Conservation (phyloP, 2,113 vertebrate genomes). For the Emydocephalus ijimae region DNA sequence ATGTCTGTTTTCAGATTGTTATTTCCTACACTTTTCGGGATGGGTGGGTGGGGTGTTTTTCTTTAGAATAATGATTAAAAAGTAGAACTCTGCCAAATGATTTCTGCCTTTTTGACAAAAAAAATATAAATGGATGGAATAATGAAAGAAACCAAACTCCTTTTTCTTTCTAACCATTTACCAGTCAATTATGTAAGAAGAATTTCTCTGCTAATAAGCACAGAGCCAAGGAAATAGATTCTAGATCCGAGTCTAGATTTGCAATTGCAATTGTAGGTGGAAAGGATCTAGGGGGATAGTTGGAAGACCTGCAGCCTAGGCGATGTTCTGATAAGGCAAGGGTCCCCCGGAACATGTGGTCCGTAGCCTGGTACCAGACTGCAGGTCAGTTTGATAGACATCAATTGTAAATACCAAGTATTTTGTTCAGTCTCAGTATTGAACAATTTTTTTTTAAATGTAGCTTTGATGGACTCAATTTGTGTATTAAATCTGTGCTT, state of each 20-base stretch:
- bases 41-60: background rate
- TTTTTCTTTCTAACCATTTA: background rate
- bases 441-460: background rate
- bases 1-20: background rate
- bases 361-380: background rate
- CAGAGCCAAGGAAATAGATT: background rate
- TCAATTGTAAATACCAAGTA: background rate
- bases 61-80: background rate
- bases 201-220: background rate
- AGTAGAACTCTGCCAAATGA: background rate
- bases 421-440: background rate
- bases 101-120: background rate
- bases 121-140: background rate
- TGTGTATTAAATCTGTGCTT: background rate
- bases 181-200: background rate
- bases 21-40: background rate
- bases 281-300: background rate
- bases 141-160: background rate
- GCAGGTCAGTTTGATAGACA: background rate
- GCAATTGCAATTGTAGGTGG: background rate
- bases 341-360: background rate
- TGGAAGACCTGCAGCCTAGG: background rate
- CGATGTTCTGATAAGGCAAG: background rate
- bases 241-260: background rate
- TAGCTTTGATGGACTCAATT: background rate